phyloP scores from a whole-genome alignment of 2,797 vertebrate genomes.

The Propithecus perrieri region DNA sequence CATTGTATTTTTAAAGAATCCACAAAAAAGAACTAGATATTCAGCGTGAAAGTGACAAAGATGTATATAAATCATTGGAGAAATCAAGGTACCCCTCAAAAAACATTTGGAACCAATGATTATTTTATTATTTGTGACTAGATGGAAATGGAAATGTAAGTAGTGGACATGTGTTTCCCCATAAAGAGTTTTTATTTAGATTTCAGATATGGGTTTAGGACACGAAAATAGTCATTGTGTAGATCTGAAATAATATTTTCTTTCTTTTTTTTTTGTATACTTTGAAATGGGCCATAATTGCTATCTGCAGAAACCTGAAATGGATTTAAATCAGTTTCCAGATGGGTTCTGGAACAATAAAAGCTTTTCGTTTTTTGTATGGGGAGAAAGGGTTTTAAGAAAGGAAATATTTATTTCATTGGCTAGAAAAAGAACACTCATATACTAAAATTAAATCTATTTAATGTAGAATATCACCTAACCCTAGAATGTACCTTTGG shows the following conservation, averaged over 20 bases:
- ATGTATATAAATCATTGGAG: background rate
- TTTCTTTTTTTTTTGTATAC: background rate
- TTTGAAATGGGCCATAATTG: constrained; percentile 14
- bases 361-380: background rate
- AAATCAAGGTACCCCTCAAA: background rate
- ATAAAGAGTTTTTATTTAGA: background rate
- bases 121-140: background rate
- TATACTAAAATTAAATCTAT: background rate
- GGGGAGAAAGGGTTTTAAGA: background rate
- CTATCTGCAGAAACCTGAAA: background rate
- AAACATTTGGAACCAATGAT: background rate
- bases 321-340: background rate
- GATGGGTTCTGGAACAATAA: constrained; percentile 1
- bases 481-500: background rate
- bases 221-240: background rate
- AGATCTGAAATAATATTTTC: background rate
- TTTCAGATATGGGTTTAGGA: background rate
- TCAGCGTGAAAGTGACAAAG: background rate
- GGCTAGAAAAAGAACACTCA: background rate
- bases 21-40: background rate
- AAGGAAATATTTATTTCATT: background rate
- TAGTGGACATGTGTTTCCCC: background rate
- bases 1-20: background rate
- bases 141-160: background rate
- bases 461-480: background rate